Percentiles rank a stretch among this genome's conserved stretches.
phyloP scores from a whole-genome alignment of 2,113 vertebrate species.

The Ivindomyrus marchei region DNA sequence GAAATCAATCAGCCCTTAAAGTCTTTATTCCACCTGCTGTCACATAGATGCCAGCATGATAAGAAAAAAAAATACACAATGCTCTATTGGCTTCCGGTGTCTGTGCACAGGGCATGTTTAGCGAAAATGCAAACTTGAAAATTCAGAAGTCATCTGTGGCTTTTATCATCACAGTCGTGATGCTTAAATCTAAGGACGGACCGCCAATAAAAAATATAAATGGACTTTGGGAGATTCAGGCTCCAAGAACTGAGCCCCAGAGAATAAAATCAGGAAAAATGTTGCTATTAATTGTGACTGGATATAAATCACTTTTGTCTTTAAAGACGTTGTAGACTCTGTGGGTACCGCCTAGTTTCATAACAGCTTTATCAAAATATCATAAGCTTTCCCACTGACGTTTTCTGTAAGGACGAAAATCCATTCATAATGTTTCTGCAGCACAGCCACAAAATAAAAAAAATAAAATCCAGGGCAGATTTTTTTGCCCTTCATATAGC shows the following conservation, averaged over 20 bases:
- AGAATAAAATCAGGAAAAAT: not conserved
- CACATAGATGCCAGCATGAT: not conserved
- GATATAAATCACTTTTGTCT: not conserved
- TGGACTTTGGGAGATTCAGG: not conserved
- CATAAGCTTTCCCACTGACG: not conserved
- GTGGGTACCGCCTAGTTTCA: not conserved
- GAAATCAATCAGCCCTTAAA: constrained; percentile 1
- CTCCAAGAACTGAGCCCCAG: not conserved
- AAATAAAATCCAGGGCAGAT: constrained; percentile 48
- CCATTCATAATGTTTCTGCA: not conserved
- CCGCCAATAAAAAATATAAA: not conserved
- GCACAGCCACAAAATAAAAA: constrained; percentile 32
- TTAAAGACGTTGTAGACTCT: not conserved
- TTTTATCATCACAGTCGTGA: not conserved
- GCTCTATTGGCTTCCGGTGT: not conserved
- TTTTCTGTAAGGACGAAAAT: constrained; percentile 13
- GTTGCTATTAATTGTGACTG: not conserved
- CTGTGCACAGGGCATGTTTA: not conserved
- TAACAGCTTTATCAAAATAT: not conserved
- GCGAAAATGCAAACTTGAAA: not conserved
- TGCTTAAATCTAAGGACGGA: not conserved
- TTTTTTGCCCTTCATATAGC: constrained; percentile 20
- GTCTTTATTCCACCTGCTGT: not conserved
- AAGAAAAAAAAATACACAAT: not conserved
- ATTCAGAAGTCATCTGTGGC: not conserved